Evolutionary conservation across 2,888 invertebrate genomes (phyloP).

Genomic region (Caenorhabditis sulstoni): DNA sequence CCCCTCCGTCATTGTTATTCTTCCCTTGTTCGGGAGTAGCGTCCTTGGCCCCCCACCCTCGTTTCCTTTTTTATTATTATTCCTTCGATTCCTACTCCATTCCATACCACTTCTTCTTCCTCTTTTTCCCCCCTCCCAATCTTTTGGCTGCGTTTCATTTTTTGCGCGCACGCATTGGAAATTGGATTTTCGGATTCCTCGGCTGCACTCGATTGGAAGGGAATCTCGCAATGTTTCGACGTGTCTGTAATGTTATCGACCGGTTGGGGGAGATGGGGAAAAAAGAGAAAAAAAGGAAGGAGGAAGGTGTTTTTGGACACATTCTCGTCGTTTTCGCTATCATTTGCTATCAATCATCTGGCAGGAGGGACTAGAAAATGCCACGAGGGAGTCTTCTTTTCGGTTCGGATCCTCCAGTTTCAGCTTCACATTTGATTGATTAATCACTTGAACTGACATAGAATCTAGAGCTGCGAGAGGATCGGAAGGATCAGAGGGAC

Average conservation of each 20-base stretch:
- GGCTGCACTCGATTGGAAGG: conserved; percentile 16
- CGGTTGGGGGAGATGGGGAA: too few species aligned
- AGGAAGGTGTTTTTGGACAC: too few species aligned
- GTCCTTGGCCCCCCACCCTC: conserved; percentile 31
- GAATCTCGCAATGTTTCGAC: not conserved
- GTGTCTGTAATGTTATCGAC: not conserved
- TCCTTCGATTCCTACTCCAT: conserved; percentile 7
- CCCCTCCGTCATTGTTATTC: not conserved
- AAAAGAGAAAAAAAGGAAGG: too few species aligned
- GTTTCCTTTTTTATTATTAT: conserved; percentile 1
- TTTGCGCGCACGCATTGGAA: not conserved
- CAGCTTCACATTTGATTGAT: too few species aligned
- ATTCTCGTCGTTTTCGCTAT: too few species aligned
- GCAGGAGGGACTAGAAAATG: too few species aligned
- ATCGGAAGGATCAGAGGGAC: too few species aligned
- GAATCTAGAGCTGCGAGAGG: too few species aligned
- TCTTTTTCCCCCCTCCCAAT: conserved; percentile 9
- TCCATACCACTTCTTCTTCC: conserved; percentile 1
- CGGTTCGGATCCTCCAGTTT: too few species aligned
- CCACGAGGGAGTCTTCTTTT: too few species aligned
- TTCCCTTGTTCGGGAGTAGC: not conserved
- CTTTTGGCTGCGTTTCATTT: conserved; percentile 6
- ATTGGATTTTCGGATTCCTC: conserved; percentile 22
- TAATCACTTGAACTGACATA: too few species aligned
- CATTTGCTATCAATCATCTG: too few species aligned